Conservation (phyloP, 2,888 invertebrate genomes). For the Bombylius major region DNA sequence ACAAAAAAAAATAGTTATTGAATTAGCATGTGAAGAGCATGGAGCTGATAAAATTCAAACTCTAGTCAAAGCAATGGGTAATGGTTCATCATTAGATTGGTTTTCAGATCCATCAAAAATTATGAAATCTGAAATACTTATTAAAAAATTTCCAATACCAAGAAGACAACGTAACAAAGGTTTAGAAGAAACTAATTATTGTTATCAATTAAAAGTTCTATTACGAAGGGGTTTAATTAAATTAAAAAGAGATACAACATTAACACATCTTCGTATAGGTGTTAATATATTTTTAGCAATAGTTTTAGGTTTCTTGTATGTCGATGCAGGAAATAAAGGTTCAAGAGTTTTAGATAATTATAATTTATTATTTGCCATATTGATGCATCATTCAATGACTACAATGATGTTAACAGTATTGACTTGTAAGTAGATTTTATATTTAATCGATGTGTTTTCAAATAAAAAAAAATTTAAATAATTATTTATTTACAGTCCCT, state of each 20-base stretch:
- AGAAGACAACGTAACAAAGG: conserved; percentile 36
- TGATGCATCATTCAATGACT: conserved; percentile 88
- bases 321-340: conserved; percentile 61
- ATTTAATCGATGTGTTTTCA: not conserved
- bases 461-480: not conserved
- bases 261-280: conserved; percentile 57
- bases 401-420: conserved; percentile 83
- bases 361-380: conserved; percentile 77
- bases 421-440: conserved; percentile 51
- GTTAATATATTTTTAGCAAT: conserved; percentile 64
- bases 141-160: conserved; percentile 44
- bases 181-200: conserved; percentile 55
- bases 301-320: conserved; percentile 64
- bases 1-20: conserved; percentile 65
- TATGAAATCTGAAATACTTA: conserved; percentile 43
- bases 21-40: conserved; percentile 83
- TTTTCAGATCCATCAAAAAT: conserved; percentile 48
- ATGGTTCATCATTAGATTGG: conserved; percentile 57
- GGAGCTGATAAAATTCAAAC: conserved; percentile 63
- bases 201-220: conserved; percentile 58
- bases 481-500: conserved; percentile 37
- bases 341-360: conserved; percentile 70
- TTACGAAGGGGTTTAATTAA: conserved; percentile 60
- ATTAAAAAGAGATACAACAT: conserved; percentile 60
- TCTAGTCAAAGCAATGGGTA: conserved; percentile 53